Conservation (phyloP, 2,888 invertebrate genomes). For the Clistopyga incitator region DNA sequence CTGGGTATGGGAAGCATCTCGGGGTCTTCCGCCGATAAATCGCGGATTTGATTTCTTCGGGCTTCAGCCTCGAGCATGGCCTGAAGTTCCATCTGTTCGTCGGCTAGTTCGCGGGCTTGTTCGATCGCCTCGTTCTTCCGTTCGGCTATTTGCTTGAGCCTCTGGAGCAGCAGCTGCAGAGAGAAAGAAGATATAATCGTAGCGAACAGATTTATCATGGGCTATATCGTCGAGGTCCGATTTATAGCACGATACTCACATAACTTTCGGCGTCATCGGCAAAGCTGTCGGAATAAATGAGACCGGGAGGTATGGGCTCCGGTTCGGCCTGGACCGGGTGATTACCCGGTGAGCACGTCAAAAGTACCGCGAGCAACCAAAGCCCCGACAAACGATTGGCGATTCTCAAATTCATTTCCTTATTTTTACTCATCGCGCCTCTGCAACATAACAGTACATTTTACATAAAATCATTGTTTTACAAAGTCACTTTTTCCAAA, state of each 20-base stretch:
- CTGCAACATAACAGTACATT: conserved; percentile 49
- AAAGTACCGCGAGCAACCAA: conserved; percentile 74
- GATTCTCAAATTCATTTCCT: conserved; percentile 78
- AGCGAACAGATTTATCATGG: too few relatives aligned
- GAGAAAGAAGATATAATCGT: background rate
- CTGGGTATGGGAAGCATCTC: conserved; percentile 79
- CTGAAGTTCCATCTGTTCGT: conserved; percentile 77
- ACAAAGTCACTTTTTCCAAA: too few relatives aligned
- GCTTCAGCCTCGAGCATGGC: conserved; percentile 75
- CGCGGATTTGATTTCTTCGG: conserved; percentile 68
- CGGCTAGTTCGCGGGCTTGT: conserved; percentile 76
- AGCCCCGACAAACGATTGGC: conserved; percentile 71
- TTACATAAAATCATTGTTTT: too few relatives aligned
- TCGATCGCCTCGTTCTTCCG: conserved; percentile 76
- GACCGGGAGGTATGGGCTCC: conserved; percentile 74
- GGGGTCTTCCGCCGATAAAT: conserved; percentile 73
- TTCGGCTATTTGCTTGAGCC: conserved; percentile 75
- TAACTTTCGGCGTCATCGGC: conserved; percentile 73
- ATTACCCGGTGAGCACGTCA: conserved; percentile 71
- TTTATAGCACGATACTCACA: too few relatives aligned
- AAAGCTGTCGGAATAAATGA: conserved; percentile 73
- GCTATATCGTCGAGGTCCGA: too few relatives aligned
- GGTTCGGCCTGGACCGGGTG: conserved; percentile 72
- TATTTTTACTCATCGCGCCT: conserved; percentile 45
- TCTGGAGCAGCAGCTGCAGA: conserved; percentile 72